Conservation (phyloP, 2,888 invertebrate species). For the Polydrusus pterygomalis region DNA sequence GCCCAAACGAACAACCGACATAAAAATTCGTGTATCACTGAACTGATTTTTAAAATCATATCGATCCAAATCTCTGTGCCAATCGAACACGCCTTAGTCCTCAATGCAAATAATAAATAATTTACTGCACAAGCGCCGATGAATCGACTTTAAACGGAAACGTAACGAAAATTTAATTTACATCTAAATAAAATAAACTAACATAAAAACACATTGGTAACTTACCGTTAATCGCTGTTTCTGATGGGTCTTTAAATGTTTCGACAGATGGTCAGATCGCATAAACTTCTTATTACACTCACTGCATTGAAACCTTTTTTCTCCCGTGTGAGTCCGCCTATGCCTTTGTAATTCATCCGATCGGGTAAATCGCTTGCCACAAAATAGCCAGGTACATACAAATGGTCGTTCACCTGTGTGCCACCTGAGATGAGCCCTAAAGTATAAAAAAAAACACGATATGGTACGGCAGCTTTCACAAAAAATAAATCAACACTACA, state of each 20-base stretch:
- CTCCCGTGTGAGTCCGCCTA: slow-evolving; percentile 83
- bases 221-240: slow-evolving; percentile 78
- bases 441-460: slow-evolving; percentile 49
- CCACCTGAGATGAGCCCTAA: slow-evolving; percentile 78
- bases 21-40: too few relatives aligned
- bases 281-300: slow-evolving; percentile 94
- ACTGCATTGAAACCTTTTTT: slow-evolving; percentile 92
- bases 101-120: too few relatives aligned
- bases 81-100: too few relatives aligned
- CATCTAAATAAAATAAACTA: too few relatives aligned
- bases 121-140: too few relatives aligned
- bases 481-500: too few relatives aligned
- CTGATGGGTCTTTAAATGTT: slow-evolving; percentile 91
- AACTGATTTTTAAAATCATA: too few relatives aligned
- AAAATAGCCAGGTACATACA: slow-evolving; percentile 95
- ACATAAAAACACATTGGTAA: slow-evolving; percentile 29
- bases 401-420: slow-evolving; percentile 97
- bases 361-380: slow-evolving; percentile 89
- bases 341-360: slow-evolving; percentile 90
- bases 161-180: too few relatives aligned
- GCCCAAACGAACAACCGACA: too few relatives aligned
- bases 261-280: slow-evolving; percentile 93
- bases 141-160: too few relatives aligned
- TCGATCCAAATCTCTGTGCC: too few relatives aligned
- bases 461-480: too few relatives aligned